These are phyloP conservation scores for Scaptomyza tumidula DNA, from an alignment of 2,888 invertebrate species.

Conservation along the genomic window DNA sequence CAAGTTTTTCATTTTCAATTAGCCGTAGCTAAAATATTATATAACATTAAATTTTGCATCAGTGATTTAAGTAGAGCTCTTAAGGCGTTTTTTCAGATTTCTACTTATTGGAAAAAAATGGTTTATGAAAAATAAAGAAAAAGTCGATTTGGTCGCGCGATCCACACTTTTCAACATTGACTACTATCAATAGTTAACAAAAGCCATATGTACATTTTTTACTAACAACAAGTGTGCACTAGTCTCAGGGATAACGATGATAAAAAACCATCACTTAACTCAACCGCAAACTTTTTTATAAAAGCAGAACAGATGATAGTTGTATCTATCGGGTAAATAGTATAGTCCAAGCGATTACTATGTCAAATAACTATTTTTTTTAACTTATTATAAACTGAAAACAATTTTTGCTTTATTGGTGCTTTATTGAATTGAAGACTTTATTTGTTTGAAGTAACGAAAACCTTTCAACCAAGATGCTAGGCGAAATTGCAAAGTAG, in stretches of 20 bases:
- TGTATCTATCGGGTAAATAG: too few species aligned
- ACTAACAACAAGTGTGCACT: background rate
- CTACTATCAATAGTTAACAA: conserved; percentile 21
- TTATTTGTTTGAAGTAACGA: too few species aligned
- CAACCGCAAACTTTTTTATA: too few species aligned
- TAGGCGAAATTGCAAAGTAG: too few species aligned
- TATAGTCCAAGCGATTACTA: too few species aligned
- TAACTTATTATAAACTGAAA: too few species aligned
- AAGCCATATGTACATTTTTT: background rate
- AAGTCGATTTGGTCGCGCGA: conserved; percentile 31
- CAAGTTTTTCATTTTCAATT: conserved; percentile 30
- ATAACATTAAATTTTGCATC: conserved; percentile 32
- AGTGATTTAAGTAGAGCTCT: conserved; percentile 45
- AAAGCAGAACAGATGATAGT: too few species aligned
- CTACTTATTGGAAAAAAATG: conserved; percentile 14
- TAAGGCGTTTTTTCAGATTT: conserved; percentile 53
- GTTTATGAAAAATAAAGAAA: conserved; percentile 29
- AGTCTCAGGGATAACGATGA: background rate
- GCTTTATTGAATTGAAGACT: too few species aligned
- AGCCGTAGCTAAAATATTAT: conserved; percentile 26
- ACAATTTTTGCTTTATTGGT: too few species aligned
- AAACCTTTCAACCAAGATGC: too few species aligned
- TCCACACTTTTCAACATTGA: conserved; percentile 11
- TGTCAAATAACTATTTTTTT: too few species aligned
- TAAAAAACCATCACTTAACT: background rate